These are phyloP conservation scores for Orientallactaga bullata DNA, from an alignment of 2,113 vertebrate species.

Conservation along the genomic window DNA sequence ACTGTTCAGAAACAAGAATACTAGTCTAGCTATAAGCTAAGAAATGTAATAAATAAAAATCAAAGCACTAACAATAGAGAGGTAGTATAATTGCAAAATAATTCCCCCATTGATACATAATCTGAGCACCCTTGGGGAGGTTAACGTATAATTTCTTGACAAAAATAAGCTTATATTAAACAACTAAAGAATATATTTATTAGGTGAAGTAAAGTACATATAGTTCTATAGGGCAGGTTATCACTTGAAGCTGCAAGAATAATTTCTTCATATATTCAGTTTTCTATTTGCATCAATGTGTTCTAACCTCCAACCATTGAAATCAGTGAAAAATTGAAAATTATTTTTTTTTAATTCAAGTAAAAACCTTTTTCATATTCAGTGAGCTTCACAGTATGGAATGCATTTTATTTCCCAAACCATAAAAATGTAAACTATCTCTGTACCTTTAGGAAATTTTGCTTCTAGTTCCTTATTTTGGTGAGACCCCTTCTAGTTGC, in stretches of 20 bases:
- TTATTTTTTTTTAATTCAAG: not conserved
- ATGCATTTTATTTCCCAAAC: constrained; percentile 59
- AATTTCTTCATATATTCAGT: constrained; percentile 62
- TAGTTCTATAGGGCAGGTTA: not conserved
- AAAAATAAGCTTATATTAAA: not conserved
- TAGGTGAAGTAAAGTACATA: constrained; percentile 38
- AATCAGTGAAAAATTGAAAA: constrained; percentile 59
- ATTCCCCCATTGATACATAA: constrained; percentile 46
- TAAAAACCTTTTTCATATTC: constrained; percentile 53
- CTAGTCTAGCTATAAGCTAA: constrained; percentile 44
- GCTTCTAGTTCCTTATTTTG: constrained; percentile 45
- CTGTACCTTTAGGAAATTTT: constrained; percentile 55
- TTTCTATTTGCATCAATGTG: constrained; percentile 68
- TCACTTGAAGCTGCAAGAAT: constrained; percentile 38
- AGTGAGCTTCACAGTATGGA: constrained; percentile 25
- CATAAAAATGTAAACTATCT: constrained; percentile 35
- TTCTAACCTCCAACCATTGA: constrained; percentile 46
- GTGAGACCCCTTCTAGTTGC: constrained; percentile 45
- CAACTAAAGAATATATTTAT: constrained; percentile 21
- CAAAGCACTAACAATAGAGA: not conserved
- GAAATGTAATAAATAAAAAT: constrained; percentile 61
- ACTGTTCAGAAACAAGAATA: constrained; percentile 3
- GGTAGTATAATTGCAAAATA: constrained; percentile 45
- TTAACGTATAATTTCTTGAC: constrained; percentile 58
- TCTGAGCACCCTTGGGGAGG: not conserved